A percentile compares a stretch with the other conserved stretches of the same genome.
These are phyloP conservation scores for Coreoperca whiteheadi DNA, from an alignment of 2,113 vertebrate species.

Conservation along the genomic window DNA sequence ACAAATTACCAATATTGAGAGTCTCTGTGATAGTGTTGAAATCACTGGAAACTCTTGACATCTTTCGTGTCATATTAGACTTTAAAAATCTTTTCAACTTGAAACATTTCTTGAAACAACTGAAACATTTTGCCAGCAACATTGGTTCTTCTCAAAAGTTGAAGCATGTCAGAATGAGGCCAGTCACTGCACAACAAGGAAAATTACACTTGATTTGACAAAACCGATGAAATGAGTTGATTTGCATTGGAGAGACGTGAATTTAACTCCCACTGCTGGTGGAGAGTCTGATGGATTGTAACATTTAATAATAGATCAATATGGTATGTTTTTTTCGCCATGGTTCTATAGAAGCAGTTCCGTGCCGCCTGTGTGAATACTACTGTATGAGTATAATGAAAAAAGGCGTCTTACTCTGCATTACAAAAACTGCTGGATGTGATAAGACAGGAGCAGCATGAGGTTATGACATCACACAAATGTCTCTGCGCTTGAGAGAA, in stretches of 20 bases:
- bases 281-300: slow-evolving; percentile 25
- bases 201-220: slow-evolving; percentile 36
- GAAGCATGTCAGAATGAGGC: slow-evolving; percentile 59
- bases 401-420: not conserved
- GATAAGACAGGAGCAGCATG: not conserved
- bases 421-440: not conserved
- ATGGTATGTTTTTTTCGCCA: not conserved
- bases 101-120: slow-evolving; percentile 14
- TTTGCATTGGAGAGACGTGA: slow-evolving; percentile 29
- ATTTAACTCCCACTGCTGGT: slow-evolving; percentile 8
- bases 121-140: slow-evolving; percentile 44
- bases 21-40: not conserved
- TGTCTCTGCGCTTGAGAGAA: not conserved
- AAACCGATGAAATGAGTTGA: slow-evolving; percentile 42
- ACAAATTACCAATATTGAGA: not conserved
- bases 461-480: slow-evolving; percentile 13
- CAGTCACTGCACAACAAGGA: not conserved
- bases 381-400: not conserved
- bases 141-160: slow-evolving; percentile 21
- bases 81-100: slow-evolving; percentile 9
- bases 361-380: slow-evolving; percentile 20
- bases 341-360: slow-evolving; percentile 7
- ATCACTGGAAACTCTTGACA: slow-evolving; percentile 3
- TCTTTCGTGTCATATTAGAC: not conserved
- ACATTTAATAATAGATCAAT: slow-evolving; percentile 66